A percentile compares a stretch with the other conserved stretches of the same genome.
Conservation (phyloP, 2,113 vertebrate genomes). For the Leucoraja erinaceus region DNA sequence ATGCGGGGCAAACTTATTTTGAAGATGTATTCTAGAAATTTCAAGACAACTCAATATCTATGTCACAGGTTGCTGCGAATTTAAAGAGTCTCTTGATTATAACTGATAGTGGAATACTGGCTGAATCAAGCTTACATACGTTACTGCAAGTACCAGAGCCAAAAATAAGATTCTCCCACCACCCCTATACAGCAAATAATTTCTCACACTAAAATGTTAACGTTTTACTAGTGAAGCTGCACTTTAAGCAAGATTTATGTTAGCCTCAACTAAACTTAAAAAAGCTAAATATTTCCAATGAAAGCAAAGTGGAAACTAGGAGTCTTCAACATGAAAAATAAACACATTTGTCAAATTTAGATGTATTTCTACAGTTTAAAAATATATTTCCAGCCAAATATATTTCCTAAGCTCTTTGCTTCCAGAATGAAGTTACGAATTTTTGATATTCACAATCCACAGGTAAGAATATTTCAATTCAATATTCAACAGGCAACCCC, state of each 20-base stretch:
- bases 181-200: neutral
- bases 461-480: neutral
- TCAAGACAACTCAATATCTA: neutral
- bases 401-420: neutral
- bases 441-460: conserved; percentile 17
- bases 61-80: neutral
- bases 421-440: conserved; percentile 24
- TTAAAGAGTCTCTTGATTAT: neutral
- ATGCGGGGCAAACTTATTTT: neutral
- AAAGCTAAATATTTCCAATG: neutral
- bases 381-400: neutral
- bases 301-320: neutral
- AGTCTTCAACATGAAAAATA: neutral
- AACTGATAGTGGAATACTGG: neutral
- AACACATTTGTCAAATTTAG: neutral
- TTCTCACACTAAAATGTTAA: neutral
- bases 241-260: too few relatives aligned
- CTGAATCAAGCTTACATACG: neutral
- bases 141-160: neutral
- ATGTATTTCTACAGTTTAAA: neutral
- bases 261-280: neutral
- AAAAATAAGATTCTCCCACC: neutral
- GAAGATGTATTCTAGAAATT: neutral
- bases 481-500: too few relatives aligned
- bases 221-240: neutral